These are phyloP conservation scores for Sebastes hubbsi DNA, from an alignment of 2,797 vertebrate species.

Conservation along the genomic window DNA sequence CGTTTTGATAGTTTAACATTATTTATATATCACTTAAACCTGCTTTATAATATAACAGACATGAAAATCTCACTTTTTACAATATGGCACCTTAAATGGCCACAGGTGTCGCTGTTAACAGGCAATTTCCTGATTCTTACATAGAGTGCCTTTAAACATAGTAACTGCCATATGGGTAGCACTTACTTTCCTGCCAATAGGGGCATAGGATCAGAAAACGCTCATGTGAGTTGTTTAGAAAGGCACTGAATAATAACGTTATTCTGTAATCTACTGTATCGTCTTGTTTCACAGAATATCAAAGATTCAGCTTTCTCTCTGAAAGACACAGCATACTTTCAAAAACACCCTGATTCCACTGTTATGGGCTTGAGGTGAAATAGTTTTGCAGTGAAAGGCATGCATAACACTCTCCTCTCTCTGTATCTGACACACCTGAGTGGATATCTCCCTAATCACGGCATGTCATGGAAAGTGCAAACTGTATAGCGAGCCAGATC, in stretches of 20 bases:
- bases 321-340: not conserved
- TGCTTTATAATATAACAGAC: too few species aligned
- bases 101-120: too few species aligned
- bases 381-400: not conserved
- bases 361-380: not conserved
- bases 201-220: too few species aligned
- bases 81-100: too few species aligned
- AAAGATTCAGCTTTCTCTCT: not conserved
- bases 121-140: too few species aligned
- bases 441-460: constrained; percentile 3
- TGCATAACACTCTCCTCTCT: not conserved
- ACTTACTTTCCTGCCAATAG: too few species aligned
- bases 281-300: not conserved
- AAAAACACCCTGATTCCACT: not conserved
- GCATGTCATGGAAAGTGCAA: not conserved
- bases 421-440: not conserved
- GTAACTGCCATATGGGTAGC: too few species aligned
- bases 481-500: constrained; percentile 4
- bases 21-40: too few species aligned
- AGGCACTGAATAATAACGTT: not conserved
- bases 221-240: not conserved
- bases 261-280: not conserved
- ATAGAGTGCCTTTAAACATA: too few species aligned
- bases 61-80: too few species aligned
- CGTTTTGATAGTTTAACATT: not conserved